phyloP scores from a whole-genome alignment of 2,888 invertebrate genomes.

The Dascillus cervinus region DNA sequence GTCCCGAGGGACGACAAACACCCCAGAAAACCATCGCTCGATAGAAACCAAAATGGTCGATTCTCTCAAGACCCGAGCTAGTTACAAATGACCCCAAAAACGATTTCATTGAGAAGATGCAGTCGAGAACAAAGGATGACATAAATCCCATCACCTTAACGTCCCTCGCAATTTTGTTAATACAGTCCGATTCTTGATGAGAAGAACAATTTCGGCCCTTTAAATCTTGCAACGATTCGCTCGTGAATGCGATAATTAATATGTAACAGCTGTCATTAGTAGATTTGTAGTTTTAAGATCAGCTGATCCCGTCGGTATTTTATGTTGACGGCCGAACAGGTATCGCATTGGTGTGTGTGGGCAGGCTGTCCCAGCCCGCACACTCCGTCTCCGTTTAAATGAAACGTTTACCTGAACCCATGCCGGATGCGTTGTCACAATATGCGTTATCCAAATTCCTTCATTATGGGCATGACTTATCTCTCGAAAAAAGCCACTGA shows the following conservation, averaged over 20 bases:
- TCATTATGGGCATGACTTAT: no score
- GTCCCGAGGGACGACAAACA: no score
- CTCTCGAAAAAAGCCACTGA: no score
- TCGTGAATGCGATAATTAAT: background rate
- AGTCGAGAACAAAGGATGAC: no score
- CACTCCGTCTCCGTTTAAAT: constrained; percentile 7
- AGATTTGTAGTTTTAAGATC: background rate
- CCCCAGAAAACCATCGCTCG: no score
- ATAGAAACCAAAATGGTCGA: no score
- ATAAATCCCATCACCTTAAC: no score
- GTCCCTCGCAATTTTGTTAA: background rate
- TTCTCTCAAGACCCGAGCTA: no score
- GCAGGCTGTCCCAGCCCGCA: constrained; percentile 8
- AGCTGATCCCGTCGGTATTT: constrained; percentile 6
- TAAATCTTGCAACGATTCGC: background rate
- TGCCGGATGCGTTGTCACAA: constrained; percentile 7
- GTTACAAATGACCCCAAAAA: no score
- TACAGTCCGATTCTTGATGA: background rate
- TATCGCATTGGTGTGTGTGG: constrained; percentile 11
- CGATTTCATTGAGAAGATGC: no score
- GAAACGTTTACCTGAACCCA: constrained; percentile 9
- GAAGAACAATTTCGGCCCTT: background rate
- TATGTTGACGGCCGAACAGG: constrained; percentile 7
- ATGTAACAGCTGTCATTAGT: background rate
- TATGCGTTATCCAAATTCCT: no score